Base-by-base conservation (phyloP, 2,797 vertebrate species). In the Bradypodion ventrale region DNA sequence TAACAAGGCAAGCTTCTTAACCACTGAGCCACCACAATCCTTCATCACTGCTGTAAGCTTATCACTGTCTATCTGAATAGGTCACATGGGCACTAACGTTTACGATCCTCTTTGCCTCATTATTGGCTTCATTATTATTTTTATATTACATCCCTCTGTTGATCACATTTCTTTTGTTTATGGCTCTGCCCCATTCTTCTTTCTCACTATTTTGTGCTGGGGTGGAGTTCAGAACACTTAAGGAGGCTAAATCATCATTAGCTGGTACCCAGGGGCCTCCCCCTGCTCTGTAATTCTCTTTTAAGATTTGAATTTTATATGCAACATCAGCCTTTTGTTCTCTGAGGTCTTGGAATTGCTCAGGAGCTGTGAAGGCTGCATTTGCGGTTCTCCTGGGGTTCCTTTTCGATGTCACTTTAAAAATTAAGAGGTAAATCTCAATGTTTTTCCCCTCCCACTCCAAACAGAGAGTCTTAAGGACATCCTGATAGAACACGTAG, bases 241-340 rank as follows among this genome's bases (percentile, higher is more conserved):
- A 85, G 84, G 73, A 78, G 19, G 42, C 73, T 76, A 76, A 81
- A 85, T 82, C 84, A 81, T 73, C 84, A 49, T 49, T 40, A 21
- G 40, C 79, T 70, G 40, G 84, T 79, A 32, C 65, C 32, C 46
- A 8, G 46, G 66, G 79, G 69, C 72, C 79, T 46, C 73, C 62
- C 21, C 52, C 21, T 2, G 63, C 79, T 85, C 35, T 79, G 76
- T 85, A 82, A 85, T 85, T 85, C 84, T 85, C 73, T 85, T 85
- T 85, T n/a, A 85, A 85, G 84, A 63, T 76, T 81, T 42, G 52
- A 52, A 85, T 81, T 85, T 85, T 79, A 70, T 69, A 80, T 78
- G 79, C 42, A 49, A 79, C 66, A 62, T 65, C 44, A 40, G 52
- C 79, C 84, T 82, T 85, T 76, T 85, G 84, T 82, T 82, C 84